A percentile compares a stretch with the other conserved stretches of the same genome.
Evolutionary conservation across 2,797 vertebrate species (phyloP).

Genomic region (Danio kyathit): DNA sequence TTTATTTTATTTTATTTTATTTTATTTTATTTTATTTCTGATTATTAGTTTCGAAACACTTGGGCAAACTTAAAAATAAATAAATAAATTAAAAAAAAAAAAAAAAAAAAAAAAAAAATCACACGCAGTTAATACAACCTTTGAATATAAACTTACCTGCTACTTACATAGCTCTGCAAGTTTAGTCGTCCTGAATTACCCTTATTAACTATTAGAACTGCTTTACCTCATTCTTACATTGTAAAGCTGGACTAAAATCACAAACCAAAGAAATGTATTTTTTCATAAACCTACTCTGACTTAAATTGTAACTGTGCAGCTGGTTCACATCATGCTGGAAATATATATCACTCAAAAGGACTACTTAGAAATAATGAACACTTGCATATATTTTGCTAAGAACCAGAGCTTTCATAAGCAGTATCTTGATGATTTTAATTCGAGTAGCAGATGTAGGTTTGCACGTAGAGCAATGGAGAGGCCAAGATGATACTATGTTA

Average conservation of each 20-base stretch:
- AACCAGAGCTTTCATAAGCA: constrained; percentile 25
- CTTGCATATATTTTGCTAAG: constrained; percentile 21
- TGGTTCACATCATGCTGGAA: constrained; percentile 2
- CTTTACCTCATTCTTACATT: background rate
- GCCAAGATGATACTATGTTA: constrained; percentile 59
- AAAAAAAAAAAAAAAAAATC: no score
- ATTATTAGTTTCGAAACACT: no score
- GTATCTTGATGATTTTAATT: constrained; percentile 41
- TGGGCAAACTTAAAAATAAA: no score
- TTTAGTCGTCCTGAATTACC: background rate
- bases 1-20: no score
- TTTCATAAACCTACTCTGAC: background rate
- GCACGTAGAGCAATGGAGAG: constrained; percentile 49
- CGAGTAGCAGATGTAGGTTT: constrained; percentile 44
- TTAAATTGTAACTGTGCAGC: constrained; percentile 8
- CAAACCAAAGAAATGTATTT: background rate
- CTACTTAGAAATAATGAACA: constrained; percentile 16
- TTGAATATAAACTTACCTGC: no score
- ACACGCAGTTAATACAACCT: no score
- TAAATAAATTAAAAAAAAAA: no score
- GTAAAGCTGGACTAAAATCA: background rate
- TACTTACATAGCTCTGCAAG: background rate
- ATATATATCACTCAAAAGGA: background rate
- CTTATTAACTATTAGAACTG: background rate
- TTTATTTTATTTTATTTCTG: no score